Evolutionary conservation across 2,797 vertebrate species (phyloP), one percentile per base, ranked within the genome.

Genomic region (Micromesistius poutassou): DNA sequence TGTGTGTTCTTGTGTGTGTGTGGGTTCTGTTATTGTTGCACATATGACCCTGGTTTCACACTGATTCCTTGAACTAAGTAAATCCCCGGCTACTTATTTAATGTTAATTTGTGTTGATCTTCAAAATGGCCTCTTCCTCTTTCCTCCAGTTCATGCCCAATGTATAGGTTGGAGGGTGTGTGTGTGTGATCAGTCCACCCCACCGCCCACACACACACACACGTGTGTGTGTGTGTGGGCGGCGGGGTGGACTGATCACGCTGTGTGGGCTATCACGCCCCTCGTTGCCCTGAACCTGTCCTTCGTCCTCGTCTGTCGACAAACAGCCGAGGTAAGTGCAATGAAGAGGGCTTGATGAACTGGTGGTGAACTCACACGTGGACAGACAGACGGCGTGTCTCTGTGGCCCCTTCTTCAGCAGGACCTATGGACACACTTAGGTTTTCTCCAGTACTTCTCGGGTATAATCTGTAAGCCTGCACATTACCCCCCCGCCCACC

Each of bases 21-120:
- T 19, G 16, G n/a, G 76, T 74, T 75, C 79, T 82, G 74, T 87
- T 88, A 68, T 68, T 68, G 62, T 78, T 68, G 70, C 75, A 89
- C 90, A 89, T 91, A 89, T 91, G 91, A 84, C 91, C 84, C 75
- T 28, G 80, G 83, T 66, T 80, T 50, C 85, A 79, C 9, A 71
- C 80, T 82, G 86, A 1, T 71, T 88, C 83, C 81, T 83, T 84
- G 83, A 89, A 90, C 86, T 86, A 40, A 36, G 79, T 10, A 28
- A 74, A 77, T 25, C 80, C 38, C 79, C 25, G 30, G 72, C 77
- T 13, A 80, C 72, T 85, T 91, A 87, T 91, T 91, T 90, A 85
- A 82, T 77, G 82, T 87, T 82, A 79, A 90, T 88, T 86, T 80
- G 75, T 87, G 87, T 82, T 90, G 89, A 85, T 85, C 76, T 85